A percentile compares a stretch with the other conserved stretches of the same genome.
Evolutionary conservation across 2,888 invertebrate genomes (phyloP).

Genomic region (Cremastobaeus sp.): DNA sequence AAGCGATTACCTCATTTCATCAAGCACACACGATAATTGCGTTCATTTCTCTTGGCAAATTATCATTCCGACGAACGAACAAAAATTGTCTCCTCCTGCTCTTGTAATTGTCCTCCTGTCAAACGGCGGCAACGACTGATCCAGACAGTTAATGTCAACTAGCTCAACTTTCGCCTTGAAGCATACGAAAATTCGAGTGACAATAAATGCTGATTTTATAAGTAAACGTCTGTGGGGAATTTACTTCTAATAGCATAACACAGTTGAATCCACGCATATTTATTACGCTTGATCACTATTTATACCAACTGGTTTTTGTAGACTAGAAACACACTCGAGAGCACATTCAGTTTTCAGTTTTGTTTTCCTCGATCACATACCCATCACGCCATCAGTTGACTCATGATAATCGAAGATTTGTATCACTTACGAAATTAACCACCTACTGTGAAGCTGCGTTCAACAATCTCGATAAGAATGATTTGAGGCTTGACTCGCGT

Average conservation of each 20-base stretch:
- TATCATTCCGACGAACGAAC: slow-evolving; percentile 33
- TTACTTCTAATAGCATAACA: too few species aligned
- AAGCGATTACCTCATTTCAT: slow-evolving; percentile 30
- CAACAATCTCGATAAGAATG: slow-evolving; percentile 33
- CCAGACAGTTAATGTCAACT: neutral
- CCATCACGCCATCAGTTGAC: slow-evolving; percentile 24
- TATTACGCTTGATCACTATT: slow-evolving; percentile 30
- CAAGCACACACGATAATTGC: slow-evolving; percentile 1
- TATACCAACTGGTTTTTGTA: too few species aligned
- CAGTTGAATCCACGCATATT: too few species aligned
- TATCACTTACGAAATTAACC: too few species aligned
- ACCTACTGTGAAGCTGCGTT: slow-evolving; percentile 18
- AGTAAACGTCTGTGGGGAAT: too few species aligned
- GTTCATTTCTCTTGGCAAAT: slow-evolving; percentile 20
- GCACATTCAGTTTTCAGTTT: slow-evolving; percentile 25
- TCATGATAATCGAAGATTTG: slow-evolving; percentile 6
- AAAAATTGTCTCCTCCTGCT: slow-evolving; percentile 13
- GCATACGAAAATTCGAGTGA: too few species aligned
- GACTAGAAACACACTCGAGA: too few species aligned
- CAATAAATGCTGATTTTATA: too few species aligned
- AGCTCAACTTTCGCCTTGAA: slow-evolving; percentile 1
- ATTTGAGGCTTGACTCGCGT: slow-evolving; percentile 40
- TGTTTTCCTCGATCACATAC: slow-evolving; percentile 8
- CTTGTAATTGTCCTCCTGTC: neutral
- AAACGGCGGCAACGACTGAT: neutral